Evolutionary conservation across 1,140 invertebrate genomes (phyloP).

Genomic region (Lasaia peninsularis): DNA sequence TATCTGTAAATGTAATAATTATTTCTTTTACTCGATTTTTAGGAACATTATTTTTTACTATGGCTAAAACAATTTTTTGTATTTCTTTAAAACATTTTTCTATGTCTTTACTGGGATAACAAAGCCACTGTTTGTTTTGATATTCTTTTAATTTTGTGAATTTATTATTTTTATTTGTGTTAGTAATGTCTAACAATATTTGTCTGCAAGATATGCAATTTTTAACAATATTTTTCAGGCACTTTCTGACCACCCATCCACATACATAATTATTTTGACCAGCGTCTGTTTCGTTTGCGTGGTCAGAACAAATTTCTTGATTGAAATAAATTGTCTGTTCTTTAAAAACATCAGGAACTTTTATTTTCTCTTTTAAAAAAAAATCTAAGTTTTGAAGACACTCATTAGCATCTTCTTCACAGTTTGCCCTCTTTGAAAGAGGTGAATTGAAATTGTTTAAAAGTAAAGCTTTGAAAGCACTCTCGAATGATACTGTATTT

Average conservation of each 20-base stretch:
- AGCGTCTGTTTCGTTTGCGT: slow-evolving; percentile 6
- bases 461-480: slow-evolving; percentile 29
- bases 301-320: background rate
- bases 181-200: slow-evolving; percentile 12
- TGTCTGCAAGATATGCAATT: slow-evolving; percentile 19
- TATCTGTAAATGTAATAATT: background rate
- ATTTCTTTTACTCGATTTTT: background rate
- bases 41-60: background rate
- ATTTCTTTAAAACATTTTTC: background rate
- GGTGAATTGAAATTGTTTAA: slow-evolving; percentile 27
- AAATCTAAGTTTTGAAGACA: slow-evolving; percentile 38
- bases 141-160: slow-evolving; percentile 27
- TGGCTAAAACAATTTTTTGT: background rate
- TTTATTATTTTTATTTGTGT: slow-evolving; percentile 17
- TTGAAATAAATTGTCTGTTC: background rate
- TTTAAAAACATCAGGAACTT: slow-evolving; percentile 10
- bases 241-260: slow-evolving; percentile 34
- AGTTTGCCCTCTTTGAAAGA: slow-evolving; percentile 20
- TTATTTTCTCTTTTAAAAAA: slow-evolving; percentile 13
- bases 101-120: background rate
- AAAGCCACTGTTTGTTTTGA: slow-evolving; percentile 28
- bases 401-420: slow-evolving; percentile 33
- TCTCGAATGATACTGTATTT: slow-evolving; percentile 26
- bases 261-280: slow-evolving; percentile 35
- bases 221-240: slow-evolving; percentile 27